Base-by-base conservation (phyloP, 30 jellyfish, hydroid and myxozoan genomes). In the Hydractinia symbiolongicarpus region DNA sequence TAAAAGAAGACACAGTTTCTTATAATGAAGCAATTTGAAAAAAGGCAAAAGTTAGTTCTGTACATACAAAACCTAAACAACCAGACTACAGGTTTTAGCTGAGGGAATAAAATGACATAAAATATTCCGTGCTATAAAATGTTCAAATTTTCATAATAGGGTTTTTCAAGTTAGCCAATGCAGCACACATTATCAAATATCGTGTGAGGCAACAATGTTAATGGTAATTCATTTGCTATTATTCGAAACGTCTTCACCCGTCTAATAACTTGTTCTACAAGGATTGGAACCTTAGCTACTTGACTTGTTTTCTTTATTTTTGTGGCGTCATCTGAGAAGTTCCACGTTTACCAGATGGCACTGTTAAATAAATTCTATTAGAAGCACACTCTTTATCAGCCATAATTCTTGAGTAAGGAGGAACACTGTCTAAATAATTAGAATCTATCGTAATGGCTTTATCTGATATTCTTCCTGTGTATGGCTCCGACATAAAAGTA, bases 241-340 rank as follows among this genome's bases (percentile, higher is more conserved):
- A 84, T 84, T 60, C 55, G 79, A 67, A 77, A 84, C 11, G 90
- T 82, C 60, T 82, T 75, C 88, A 84, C 62, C 70, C 85, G 50
- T 50, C 93, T 51, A 13, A 78, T 84, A 56, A 76, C 89, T 67
- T 84, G 93, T 57, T 84, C 89, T n/a, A 77, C 89, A n/a, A 84
- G 81, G 17, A 77, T 77, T 83, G 20, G 20, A 4, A 58, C 55
- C 66, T 83, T 66, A 8, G 93, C 93, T 8, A 84, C 62, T 17
- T 78, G 49, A n/a, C 79, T 62, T 16, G 93, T 84, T 78, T 77
- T 77, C 66, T 21, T 64, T 61, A 4, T n/a, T 15, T 55, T 44
- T 17, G n/a, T 1, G 81, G 81, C 40, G 89, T 50, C 83, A 73
- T 52, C 4, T 9, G 89, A 8, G 88, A 16, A 9, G 83, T 75